These are phyloP conservation scores for Pseudopleuronectes americanus DNA, from an alignment of 2,797 vertebrate genomes.

Conservation along the genomic window DNA sequence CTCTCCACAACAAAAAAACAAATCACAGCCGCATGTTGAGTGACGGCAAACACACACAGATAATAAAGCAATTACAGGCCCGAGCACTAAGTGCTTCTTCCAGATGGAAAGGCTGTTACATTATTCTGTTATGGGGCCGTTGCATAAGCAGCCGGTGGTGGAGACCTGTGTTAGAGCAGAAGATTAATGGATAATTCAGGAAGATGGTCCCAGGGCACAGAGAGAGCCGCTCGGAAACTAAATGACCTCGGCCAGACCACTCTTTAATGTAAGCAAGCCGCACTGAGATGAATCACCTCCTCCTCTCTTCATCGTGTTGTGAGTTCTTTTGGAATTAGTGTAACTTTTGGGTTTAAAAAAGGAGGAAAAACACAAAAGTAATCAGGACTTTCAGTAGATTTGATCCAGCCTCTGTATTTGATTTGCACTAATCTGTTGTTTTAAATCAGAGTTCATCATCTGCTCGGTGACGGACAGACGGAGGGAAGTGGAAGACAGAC, in stretches of 20 bases:
- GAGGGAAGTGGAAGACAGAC: conserved; percentile 3
- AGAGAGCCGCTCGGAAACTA: conserved; percentile 46
- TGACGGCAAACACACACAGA: conserved; percentile 28
- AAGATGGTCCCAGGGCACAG: conserved; percentile 42
- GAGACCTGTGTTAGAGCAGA: conserved; percentile 39
- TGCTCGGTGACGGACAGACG: conserved; percentile 17
- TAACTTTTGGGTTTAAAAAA: conserved; percentile 32
- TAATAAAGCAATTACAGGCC: conserved; percentile 37
- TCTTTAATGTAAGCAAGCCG: conserved; percentile 37
- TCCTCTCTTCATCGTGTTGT: conserved; percentile 26
- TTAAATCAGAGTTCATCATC: conserved; percentile 35
- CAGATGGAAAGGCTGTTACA: conserved; percentile 28
- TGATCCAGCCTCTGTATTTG: conserved; percentile 13
- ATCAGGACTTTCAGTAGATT: conserved; percentile 3
- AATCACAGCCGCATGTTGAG: conserved; percentile 31
- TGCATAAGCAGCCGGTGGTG: conserved; percentile 38
- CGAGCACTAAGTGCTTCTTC: conserved; percentile 32
- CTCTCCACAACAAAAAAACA: conserved; percentile 33
- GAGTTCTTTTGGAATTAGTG: conserved; percentile 36
- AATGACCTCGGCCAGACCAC: conserved; percentile 54
- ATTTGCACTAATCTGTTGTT: conserved; percentile 26
- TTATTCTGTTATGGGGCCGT: conserved; percentile 30
- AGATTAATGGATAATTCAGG: conserved; percentile 65
- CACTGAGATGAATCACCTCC: conserved; percentile 47
- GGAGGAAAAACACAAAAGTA: neutral